Percentiles rank a stretch among this genome's conserved stretches.
Conservation (phyloP, 2,797 vertebrate species). For the Champsocephalus gunnari region DNA sequence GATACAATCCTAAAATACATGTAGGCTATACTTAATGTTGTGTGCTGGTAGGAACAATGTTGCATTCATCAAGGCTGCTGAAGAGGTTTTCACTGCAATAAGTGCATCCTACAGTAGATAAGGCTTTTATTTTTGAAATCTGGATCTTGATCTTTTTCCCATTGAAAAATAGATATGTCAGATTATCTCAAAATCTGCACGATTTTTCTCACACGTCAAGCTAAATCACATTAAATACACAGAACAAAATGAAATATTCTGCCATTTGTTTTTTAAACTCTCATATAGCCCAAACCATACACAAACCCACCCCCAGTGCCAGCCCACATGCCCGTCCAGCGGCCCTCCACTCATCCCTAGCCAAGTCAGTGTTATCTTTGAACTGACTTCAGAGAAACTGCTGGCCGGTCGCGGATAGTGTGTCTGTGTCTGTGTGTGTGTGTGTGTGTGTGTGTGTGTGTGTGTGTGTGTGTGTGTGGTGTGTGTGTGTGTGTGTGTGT, state of each 20-base stretch:
- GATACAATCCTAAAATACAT: background rate
- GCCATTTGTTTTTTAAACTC: background rate
- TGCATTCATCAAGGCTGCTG: background rate
- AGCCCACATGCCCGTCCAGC: constrained; percentile 67
- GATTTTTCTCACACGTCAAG: background rate
- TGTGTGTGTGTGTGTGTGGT: background rate
- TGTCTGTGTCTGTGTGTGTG: background rate
- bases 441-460: too few relatives aligned
- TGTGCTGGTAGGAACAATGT: background rate
- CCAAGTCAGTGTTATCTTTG: constrained; percentile 82
- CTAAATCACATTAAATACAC: background rate
- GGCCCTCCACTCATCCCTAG: constrained; percentile 67
- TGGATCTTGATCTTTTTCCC: background rate
- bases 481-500: constrained; percentile 31
- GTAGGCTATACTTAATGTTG: background rate
- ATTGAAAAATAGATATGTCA: constrained; percentile 38
- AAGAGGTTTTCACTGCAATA: background rate
- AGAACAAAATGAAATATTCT: background rate
- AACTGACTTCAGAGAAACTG: constrained; percentile 78
- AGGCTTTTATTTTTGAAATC: constrained; percentile 17
- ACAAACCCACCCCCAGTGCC: constrained; percentile 22
- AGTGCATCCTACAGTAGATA: background rate
- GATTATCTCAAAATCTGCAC: constrained; percentile 27
- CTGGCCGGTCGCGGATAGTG: constrained; percentile 14
- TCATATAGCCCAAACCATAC: background rate